These are phyloP conservation scores for Podargus strigoides DNA, from an alignment of 2,797 vertebrate genomes.

Conservation along the genomic window DNA sequence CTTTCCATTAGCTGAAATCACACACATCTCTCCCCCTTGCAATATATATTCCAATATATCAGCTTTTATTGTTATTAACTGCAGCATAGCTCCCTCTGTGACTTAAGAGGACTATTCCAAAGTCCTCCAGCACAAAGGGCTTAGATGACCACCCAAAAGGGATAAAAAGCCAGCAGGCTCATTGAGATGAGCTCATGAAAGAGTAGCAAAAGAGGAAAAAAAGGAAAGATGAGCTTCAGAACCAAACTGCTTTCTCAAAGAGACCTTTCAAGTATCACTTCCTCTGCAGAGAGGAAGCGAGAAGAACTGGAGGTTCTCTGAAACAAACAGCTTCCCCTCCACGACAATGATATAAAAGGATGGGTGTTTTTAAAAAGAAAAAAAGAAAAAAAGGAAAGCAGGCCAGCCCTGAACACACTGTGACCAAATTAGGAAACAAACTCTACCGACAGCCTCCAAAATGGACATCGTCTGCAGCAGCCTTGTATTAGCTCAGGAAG, in stretches of 20 bases:
- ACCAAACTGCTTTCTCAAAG: background rate
- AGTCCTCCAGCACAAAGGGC: background rate
- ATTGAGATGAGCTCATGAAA: background rate
- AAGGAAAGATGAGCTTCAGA: background rate
- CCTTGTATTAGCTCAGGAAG: constrained; percentile 36
- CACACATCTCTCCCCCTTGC: background rate
- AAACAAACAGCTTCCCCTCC: constrained; percentile 68
- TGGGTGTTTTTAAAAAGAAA: constrained; percentile 20
- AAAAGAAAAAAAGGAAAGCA: constrained; percentile 46
- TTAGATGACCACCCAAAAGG: background rate
- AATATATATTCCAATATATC: background rate
- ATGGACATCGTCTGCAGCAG: constrained; percentile 19
- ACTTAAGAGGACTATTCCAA: background rate
- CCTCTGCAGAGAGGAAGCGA: constrained; percentile 67
- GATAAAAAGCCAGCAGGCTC: background rate
- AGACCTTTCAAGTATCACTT: constrained; percentile 57
- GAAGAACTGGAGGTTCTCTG: constrained; percentile 36
- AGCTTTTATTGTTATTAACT: background rate
- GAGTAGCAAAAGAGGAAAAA: background rate
- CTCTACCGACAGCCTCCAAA: constrained; percentile 41
- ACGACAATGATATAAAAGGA: constrained; percentile 36
- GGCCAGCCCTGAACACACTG: constrained; percentile 46
- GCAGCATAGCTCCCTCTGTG: background rate
- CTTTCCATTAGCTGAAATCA: background rate
- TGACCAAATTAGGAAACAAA: constrained; percentile 81